Evolutionary conservation across 2,797 vertebrate species (phyloP).

Genomic region (Rhinichthys osculus): DNA sequence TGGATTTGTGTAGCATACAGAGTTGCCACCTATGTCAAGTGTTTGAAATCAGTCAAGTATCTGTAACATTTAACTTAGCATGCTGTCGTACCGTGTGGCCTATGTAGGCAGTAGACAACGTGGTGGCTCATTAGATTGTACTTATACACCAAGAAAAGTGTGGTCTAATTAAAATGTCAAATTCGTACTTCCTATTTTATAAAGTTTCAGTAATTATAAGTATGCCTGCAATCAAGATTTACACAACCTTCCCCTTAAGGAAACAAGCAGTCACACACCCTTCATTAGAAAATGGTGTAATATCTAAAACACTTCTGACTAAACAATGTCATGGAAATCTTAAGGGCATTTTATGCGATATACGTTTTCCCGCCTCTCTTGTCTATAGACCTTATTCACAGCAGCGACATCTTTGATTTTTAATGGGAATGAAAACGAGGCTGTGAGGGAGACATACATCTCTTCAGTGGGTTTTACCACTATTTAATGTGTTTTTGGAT

Average conservation of each 20-base stretch:
- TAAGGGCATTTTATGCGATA: neutral
- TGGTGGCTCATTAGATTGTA: slow-evolving; percentile 10
- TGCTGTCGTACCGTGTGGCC: neutral
- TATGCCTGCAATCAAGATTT: slow-evolving; percentile 17
- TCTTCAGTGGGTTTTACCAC: too few species aligned
- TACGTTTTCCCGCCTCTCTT: neutral
- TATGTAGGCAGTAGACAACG: neutral
- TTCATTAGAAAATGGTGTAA: neutral
- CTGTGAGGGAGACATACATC: too few species aligned
- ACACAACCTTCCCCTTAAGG: neutral
- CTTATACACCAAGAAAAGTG: neutral
- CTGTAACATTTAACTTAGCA: slow-evolving; percentile 4
- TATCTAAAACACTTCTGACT: slow-evolving; percentile 12
- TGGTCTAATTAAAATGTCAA: slow-evolving; percentile 34
- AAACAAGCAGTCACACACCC: slow-evolving; percentile 6
- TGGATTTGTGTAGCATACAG: neutral
- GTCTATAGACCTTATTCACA: neutral
- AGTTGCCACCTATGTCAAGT: neutral
- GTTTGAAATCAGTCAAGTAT: slow-evolving; percentile 17
- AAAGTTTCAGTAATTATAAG: slow-evolving; percentile 18
- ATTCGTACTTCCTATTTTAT: neutral
- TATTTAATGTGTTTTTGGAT: too few species aligned
- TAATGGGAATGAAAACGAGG: too few species aligned
- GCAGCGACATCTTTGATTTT: too few species aligned
- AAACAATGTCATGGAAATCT: slow-evolving; percentile 3